Evolutionary conservation across 2,797 vertebrate species (phyloP).

Genomic region (Falco peregrinus): DNA sequence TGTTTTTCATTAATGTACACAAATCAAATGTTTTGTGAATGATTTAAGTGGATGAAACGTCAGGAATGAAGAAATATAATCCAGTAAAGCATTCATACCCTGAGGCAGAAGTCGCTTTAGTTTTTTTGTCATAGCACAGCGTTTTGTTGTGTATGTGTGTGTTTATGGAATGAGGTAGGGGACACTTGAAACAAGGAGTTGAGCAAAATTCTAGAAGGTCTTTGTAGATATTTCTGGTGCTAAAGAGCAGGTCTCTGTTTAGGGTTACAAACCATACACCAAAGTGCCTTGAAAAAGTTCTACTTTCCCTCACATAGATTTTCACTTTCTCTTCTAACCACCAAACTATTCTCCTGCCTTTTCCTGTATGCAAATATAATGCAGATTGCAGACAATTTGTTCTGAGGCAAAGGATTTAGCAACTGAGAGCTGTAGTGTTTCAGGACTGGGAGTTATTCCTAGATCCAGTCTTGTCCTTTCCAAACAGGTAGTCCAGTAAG

Average conservation of each 20-base stretch:
- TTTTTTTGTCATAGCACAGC: slow-evolving; percentile 41
- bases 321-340: neutral
- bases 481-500: neutral
- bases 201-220: neutral
- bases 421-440: neutral
- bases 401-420: neutral
- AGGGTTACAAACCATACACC: neutral
- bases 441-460: neutral
- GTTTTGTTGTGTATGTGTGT: neutral
- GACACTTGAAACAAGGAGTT: neutral
- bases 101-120: slow-evolving; percentile 44
- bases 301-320: neutral
- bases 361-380: slow-evolving; percentile 1
- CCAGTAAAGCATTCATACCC: slow-evolving; percentile 60
- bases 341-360: neutral
- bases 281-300: slow-evolving; percentile 22
- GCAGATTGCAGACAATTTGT: neutral
- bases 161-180: neutral
- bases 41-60: slow-evolving; percentile 61
- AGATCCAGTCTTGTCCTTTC: neutral
- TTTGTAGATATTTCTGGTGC: slow-evolving; percentile 4
- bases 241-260: neutral
- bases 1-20: slow-evolving; percentile 69
- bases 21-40: slow-evolving; percentile 70
- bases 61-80: slow-evolving; percentile 65